These are phyloP conservation scores for Trochalopteron elliotii DNA, from an alignment of 2,113 vertebrate species.

Conservation along the genomic window DNA sequence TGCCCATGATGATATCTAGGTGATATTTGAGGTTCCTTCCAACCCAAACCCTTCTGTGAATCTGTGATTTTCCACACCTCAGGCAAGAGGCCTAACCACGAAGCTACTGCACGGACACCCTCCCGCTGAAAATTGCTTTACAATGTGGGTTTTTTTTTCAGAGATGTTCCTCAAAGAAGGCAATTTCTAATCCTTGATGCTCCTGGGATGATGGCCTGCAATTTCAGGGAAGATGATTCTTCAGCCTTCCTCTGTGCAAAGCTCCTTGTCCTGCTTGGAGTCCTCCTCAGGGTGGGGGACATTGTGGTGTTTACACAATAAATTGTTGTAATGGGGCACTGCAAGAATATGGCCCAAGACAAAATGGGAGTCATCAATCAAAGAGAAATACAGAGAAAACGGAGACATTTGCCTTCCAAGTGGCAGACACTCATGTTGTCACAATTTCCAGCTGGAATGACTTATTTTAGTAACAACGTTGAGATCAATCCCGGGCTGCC, in stretches of 20 bases:
- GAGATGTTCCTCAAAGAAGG: neutral
- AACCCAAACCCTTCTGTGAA: neutral
- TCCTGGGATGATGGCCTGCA: neutral
- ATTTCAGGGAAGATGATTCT: neutral
- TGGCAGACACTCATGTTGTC: conserved; percentile 8
- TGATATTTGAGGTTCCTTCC: neutral
- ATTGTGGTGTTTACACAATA: neutral
- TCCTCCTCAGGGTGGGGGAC: neutral
- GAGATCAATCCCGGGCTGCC: conserved; percentile 36
- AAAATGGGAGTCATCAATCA: conserved; percentile 26
- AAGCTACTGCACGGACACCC: neutral
- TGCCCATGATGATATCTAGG: fast-evolving
- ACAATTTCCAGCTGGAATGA: conserved; percentile 46
- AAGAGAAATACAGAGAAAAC: conserved; percentile 2
- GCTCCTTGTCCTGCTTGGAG: neutral
- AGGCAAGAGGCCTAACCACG: neutral
- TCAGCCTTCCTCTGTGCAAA: neutral
- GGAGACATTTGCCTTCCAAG: neutral
- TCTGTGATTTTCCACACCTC: neutral
- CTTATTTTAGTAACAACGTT: conserved; percentile 22
- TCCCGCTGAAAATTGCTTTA: fast-evolving
- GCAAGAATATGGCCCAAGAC: neutral
- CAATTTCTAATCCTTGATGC: neutral
- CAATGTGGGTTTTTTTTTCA: neutral
- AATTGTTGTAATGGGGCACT: neutral